These are phyloP conservation scores for Acanthacorydalis orientalis DNA, from an alignment of 2,888 invertebrate species.

Conservation along the genomic window DNA sequence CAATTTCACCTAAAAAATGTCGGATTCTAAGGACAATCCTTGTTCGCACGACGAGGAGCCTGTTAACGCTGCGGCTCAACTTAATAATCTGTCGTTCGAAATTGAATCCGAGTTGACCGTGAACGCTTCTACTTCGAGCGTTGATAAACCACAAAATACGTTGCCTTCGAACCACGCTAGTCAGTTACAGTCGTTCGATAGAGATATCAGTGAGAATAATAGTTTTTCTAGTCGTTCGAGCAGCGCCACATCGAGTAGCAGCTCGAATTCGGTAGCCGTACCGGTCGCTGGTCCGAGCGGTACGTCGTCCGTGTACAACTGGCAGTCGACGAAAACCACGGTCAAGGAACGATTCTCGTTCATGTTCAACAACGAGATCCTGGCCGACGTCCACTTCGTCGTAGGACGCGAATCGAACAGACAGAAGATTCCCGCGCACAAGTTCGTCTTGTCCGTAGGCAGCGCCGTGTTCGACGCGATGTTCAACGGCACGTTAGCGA, in stretches of 20 bases:
- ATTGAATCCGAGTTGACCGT: no score
- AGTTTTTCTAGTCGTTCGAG: slow-evolving; percentile 16
- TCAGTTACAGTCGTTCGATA: background rate
- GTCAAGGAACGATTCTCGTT: slow-evolving; percentile 59
- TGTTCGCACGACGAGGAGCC: no score
- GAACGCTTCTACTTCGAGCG: background rate
- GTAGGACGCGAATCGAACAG: slow-evolving; percentile 54
- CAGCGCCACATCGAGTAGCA: background rate
- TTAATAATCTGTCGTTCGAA: no score
- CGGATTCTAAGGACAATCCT: no score
- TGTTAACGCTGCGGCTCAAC: no score
- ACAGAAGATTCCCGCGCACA: slow-evolving; percentile 61
- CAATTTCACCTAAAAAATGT: no score
- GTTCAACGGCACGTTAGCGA: slow-evolving; percentile 63
- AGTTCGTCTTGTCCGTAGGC: slow-evolving; percentile 63
- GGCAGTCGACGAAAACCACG: slow-evolving; percentile 59
- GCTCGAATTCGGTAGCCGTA: slow-evolving; percentile 16
- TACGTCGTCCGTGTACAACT: slow-evolving; percentile 37
- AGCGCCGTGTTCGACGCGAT: slow-evolving; percentile 77
- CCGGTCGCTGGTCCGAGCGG: slow-evolving; percentile 28
- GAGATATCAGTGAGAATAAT: slow-evolving; percentile 23
- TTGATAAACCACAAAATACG: slow-evolving; percentile 30
- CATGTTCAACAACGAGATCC: slow-evolving; percentile 44
- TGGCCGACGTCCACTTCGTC: slow-evolving; percentile 60
- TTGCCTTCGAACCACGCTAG: slow-evolving; percentile 28